Evolutionary conservation across 2,888 invertebrate species (phyloP), one percentile per base, ranked within the genome.

Genomic region (Nemoura dubitans): DNA sequence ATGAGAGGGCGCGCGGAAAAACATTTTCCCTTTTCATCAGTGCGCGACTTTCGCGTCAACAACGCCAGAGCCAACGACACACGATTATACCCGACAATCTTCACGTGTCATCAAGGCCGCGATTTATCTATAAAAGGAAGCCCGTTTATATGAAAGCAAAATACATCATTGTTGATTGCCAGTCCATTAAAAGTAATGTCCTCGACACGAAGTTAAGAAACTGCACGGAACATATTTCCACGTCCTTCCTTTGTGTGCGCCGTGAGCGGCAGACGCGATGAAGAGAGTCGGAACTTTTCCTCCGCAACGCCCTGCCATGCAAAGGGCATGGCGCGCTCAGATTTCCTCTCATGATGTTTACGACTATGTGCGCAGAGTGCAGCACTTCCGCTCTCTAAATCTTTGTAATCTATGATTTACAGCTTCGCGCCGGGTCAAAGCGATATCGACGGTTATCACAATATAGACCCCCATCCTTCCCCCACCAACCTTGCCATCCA

Each of bases 131-230:
- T 21, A 59, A 21, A 16, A 59, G 59, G 59, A 59, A 59, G 59
- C 59, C n/a, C 59, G 21, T 59, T 16, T 59, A 59, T 21, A 59
- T 59, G 59, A 59, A 59, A 21, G 59, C 16, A 59, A 14, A 59
- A 59, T 59, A 59, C 59, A 59, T 59, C 59, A 59, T 21, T 59
- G 59, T 59, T 59, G 59, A 59, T 59, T 59, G 59, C 59, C 59
- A 59, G 59, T 59, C 59, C 59, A 59, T 59, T 59, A 59, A 59
- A 59, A 59, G 59, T 59, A 59, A 59, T 59, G 59, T 59, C 16
- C 59, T 59, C 59, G 59, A 59, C 59, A 59, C 59, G 59, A 59
- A 59, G 59, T 21, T 59, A 59, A 59, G 59, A 21, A 59, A 59
- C 59, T 59, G 14, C 59, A 59, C 21, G 59, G 59, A 3, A 59